Base-by-base conservation (phyloP, 64 coral and sea anemone species). In the Acropora yongei region DNA sequence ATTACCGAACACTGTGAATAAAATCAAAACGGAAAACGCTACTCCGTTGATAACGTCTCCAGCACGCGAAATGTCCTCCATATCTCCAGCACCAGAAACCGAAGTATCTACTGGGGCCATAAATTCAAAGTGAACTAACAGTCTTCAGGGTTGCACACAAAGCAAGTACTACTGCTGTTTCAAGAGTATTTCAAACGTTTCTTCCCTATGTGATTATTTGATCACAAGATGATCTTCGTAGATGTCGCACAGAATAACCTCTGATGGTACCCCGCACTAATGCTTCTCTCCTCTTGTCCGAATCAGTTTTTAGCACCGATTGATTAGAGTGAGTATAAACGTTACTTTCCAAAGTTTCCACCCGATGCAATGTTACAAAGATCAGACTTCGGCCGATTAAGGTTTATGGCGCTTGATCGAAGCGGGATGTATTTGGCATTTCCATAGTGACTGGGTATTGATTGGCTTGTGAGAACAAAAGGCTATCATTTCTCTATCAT, bases 1-100 rank as follows among this genome's bases (percentile, higher is more conserved):
- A 66, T 92, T 97, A 6, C 95, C 95, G 3, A 88, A 86, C 2
- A 58, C 84, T 55, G 92, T 94, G 78, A 96, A 97, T 49, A 88
- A 63, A 44, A 97, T 88, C 69, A 97, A 78, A 42, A 97, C 84
- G n/a, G 80, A 78, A 44, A 97, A 97, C 40, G 95, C 84, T 6
- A 61, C 77, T 44, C 83, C 92, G 46, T 93, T 94, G 12, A 97
- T 87, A 10, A 44, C 19, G 18, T 97, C 95, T 51, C 73, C 84
- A 0, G 44, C 45, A 80, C 42, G 61, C 44, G 16, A 47, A n/a
- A 69, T 65, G 19, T 85, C 82, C 44, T 51, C 60, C 5, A 55
- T 63, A 13, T 63, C 49, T 17, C 6, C 51, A 10, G 61, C 72
- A 13, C 12, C 20, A 16, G 44, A 91, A 63, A 49, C 41, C 11